phyloP scores from a whole-genome alignment of 2,113 vertebrate genomes.

The Apus apus region DNA sequence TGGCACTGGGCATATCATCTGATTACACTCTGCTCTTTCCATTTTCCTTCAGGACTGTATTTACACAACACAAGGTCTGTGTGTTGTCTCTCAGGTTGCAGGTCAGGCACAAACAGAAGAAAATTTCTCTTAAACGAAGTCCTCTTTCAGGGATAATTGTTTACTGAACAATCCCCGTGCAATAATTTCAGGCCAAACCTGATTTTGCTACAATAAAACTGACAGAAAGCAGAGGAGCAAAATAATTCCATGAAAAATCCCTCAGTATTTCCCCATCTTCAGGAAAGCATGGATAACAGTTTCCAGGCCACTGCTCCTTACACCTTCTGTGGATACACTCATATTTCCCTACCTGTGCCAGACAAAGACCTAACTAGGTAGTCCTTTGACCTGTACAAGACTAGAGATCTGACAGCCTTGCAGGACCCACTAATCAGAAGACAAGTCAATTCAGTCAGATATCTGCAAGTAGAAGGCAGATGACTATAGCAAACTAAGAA shows the following conservation, averaged over 20 bases:
- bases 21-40: neutral
- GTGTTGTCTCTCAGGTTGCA: neutral
- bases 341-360: neutral
- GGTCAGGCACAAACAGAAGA: neutral
- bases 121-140: neutral
- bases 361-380: neutral
- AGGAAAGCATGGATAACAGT: neutral
- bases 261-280: neutral
- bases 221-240: neutral
- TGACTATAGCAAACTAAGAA: neutral
- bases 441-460: neutral
- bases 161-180: neutral
- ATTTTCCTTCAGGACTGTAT: neutral
- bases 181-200: neutral
- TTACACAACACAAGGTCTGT: neutral
- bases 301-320: neutral
- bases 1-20: neutral
- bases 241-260: neutral
- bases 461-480: neutral
- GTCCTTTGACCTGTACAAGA: neutral
- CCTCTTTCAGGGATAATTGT: neutral
- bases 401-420: neutral
- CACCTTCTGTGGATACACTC: too few relatives aligned
- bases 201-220: neutral
- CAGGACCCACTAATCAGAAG: neutral